Conservation (phyloP, 2,797 vertebrate species). For the Syncerus caffer region DNA sequence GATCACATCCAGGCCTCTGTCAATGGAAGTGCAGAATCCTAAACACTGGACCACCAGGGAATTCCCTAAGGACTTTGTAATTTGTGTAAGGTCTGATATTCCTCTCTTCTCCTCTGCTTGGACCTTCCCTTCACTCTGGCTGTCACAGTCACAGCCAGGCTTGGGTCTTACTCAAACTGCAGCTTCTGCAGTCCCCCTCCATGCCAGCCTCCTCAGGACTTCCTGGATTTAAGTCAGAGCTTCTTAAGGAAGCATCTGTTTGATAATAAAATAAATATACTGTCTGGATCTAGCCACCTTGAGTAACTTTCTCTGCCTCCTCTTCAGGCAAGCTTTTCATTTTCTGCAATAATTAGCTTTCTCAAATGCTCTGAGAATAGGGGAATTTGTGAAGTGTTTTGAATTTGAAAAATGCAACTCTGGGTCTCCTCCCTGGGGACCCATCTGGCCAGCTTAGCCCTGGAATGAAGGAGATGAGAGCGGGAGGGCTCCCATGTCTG, state of each 20-base stretch:
- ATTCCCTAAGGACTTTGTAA: not conserved
- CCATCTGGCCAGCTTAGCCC: not conserved
- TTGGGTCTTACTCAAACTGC: not conserved
- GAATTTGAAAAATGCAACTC: not conserved
- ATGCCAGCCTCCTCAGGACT: not conserved
- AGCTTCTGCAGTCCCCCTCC: not conserved
- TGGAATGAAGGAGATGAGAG: not conserved
- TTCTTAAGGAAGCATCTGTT: not conserved
- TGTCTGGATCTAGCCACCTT: not conserved
- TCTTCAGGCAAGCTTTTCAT: constrained; percentile 6
- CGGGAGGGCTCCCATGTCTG: not conserved
- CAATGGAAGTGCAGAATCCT: not conserved
- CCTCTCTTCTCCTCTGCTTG: not conserved
- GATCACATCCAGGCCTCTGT: not conserved
- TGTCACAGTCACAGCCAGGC: not conserved
- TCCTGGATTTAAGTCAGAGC: not conserved
- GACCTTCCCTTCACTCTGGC: not conserved
- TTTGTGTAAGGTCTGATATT: not conserved
- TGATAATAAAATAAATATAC: constrained; percentile 4
- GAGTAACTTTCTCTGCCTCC: not conserved
- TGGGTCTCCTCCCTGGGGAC: not conserved
- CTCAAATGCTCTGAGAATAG: not conserved
- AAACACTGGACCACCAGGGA: not conserved
- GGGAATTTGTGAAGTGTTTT: not conserved
- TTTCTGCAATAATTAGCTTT: not conserved